Evolutionary conservation across 2,888 invertebrate genomes (phyloP).

Genomic region (Diadromus collaris): DNA sequence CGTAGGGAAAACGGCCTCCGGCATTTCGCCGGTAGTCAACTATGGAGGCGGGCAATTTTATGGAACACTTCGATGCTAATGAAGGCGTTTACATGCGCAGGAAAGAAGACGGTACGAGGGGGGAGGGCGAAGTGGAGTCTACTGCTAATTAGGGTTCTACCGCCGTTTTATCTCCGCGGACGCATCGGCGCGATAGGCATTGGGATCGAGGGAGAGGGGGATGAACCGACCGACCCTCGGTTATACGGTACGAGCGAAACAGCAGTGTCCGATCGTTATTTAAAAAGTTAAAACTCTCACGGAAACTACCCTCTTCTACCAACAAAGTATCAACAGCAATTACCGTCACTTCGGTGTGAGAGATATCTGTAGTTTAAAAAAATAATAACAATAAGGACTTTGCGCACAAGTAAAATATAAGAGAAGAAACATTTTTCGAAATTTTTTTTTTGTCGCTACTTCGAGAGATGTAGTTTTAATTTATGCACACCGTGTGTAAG

Average conservation of each 20-base stretch:
- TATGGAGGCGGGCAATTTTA: constrained; percentile 26
- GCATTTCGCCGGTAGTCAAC: background rate
- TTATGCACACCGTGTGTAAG: constrained; percentile 5
- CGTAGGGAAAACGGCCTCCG: background rate
- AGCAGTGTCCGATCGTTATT: constrained; percentile 24
- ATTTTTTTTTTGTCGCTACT: background rate
- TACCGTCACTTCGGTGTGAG: constrained; percentile 20
- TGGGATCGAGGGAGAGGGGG: background rate
- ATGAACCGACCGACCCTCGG: background rate
- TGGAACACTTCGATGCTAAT: constrained; percentile 62
- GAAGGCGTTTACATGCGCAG: constrained; percentile 70
- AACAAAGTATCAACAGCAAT: constrained; percentile 28
- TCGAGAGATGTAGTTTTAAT: background rate
- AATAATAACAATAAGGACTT: constrained; percentile 6
- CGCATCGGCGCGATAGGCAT: constrained; percentile 38
- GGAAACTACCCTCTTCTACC: background rate
- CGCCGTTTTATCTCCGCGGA: constrained; percentile 22
- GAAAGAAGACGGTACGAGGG: constrained; percentile 46
- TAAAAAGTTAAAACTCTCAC: constrained; percentile 14
- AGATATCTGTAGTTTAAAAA: constrained; percentile 1
- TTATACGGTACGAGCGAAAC: constrained; percentile 1
- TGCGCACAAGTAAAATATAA: background rate
- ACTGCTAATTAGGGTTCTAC: constrained; percentile 55
- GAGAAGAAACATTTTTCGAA: background rate
- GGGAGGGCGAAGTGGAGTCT: constrained; percentile 39